A percentile compares a stretch with the other conserved stretches of the same genome.
These are phyloP conservation scores for Aspidapion aeneum DNA, from an alignment of 2,888 invertebrate genomes.

Conservation along the genomic window DNA sequence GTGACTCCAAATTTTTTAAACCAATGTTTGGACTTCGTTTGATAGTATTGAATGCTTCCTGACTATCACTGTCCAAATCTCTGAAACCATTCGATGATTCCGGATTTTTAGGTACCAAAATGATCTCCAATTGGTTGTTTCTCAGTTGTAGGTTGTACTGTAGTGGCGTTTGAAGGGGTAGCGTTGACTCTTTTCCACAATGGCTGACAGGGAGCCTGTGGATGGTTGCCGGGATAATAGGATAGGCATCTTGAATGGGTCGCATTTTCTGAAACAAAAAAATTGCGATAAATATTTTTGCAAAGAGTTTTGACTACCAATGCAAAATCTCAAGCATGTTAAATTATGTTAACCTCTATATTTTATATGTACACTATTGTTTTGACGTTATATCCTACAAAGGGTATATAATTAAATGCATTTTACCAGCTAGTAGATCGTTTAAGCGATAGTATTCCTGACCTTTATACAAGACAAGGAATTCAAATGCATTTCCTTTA, in stretches of 20 bases:
- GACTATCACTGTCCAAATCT: neutral
- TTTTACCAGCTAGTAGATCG: no score
- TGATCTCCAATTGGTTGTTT: slow-evolving; percentile 39
- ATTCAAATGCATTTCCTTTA: no score
- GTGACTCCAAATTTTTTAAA: neutral
- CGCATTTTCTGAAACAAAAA: slow-evolving; percentile 44
- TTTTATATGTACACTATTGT: no score
- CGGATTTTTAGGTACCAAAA: slow-evolving; percentile 30
- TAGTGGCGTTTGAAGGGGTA: slow-evolving; percentile 34
- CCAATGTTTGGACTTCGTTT: neutral
- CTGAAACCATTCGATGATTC: slow-evolving; percentile 23
- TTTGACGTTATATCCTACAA: no score
- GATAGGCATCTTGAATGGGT: slow-evolving; percentile 41
- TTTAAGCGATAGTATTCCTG: no score
- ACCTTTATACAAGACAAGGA: no score
- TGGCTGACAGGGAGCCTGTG: slow-evolving; percentile 39
- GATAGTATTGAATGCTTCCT: neutral
- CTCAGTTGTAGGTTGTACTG: slow-evolving; percentile 43
- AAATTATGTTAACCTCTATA: no score
- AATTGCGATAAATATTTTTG: no score
- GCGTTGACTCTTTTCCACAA: slow-evolving; percentile 43
- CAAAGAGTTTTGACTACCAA: no score
- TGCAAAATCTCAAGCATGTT: no score
- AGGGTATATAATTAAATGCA: no score
- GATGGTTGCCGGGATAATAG: slow-evolving; percentile 44